phyloP scores from a whole-genome alignment of 1,140 invertebrate genomes.

The Chironomus striatipennis region DNA sequence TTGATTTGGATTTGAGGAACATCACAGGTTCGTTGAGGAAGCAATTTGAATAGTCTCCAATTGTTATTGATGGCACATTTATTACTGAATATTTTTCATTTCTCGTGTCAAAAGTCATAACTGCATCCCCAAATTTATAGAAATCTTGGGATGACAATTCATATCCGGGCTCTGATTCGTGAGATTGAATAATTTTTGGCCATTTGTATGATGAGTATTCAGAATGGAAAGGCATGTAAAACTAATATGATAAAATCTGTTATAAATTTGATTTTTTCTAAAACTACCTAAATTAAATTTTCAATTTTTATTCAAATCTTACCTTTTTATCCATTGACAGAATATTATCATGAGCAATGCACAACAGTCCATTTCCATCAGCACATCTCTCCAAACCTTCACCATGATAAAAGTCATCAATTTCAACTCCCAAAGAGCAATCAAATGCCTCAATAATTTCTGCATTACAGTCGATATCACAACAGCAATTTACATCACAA shows the following conservation, averaged over 20 bases:
- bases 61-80: neutral
- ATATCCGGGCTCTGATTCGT: neutral
- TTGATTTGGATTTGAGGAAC: neutral
- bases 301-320: too few species aligned
- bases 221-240: neutral
- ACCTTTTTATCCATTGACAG: neutral
- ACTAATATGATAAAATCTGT: neutral
- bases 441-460: constrained; percentile 30
- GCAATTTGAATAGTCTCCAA: neutral
- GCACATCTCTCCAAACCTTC: constrained; percentile 27
- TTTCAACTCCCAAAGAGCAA: constrained; percentile 27
- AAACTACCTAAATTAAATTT: too few species aligned
- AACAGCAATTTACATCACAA: constrained; percentile 39
- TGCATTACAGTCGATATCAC: constrained; percentile 33
- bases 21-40: neutral
- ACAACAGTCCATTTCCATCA: neutral
- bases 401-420: constrained; percentile 17
- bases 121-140: constrained; percentile 1
- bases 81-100: neutral
- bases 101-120: neutral
- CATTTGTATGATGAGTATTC: constrained; percentile 14
- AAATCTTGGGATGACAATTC: neutral
- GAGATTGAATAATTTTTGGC: neutral
- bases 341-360: neutral
- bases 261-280: neutral